Evolutionary conservation across 2,113 vertebrate genomes (phyloP), one percentile per base, ranked within the genome.

Genomic region (Oreocharis arfaki): DNA sequence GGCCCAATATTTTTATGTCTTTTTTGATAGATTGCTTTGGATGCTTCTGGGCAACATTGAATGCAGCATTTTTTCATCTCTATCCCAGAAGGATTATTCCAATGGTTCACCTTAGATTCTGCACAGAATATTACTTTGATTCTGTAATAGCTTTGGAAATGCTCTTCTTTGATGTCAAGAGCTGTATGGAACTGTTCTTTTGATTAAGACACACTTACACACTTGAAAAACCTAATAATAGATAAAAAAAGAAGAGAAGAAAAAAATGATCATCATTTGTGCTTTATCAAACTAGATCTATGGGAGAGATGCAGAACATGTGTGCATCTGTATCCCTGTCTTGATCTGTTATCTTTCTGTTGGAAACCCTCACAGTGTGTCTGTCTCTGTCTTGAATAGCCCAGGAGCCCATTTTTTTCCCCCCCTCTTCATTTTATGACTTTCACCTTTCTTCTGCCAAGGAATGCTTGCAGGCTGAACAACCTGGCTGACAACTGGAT

Each of bases 101-200:
- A 95, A 28, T 95, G 92, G 96, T 95, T 97, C 97, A 97, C 97
- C 96, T 98, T 97, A 95, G 96, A 87, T 96, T 98, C 94, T 89
- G 92, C 96, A 97, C 95, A 97, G 97, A 97, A 96, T 96, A 94
- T 97, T 83, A 96, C 98, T 98, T 97, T 96, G 97, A 97, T 97
- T 96, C 92, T 87, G 94, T 98, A 97, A 98, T 97, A 93, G 98
- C 96, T 97, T 96, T 97, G 79, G 97, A 97, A 97, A 96, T 60
- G 86, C 86, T 96, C 41, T 90, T 84, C 85, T 98, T 97, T 98
- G 97, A 98, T 98, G 97, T 95, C 88, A 81, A 81, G 93, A 95
- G 95, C 93, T 91, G 84, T 91, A 87, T 90, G 79, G 88, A 97
- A 95, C 88, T 95, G 81, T 95, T 96, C 97, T 97, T 98, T 98